These are phyloP conservation scores for Hirundichthys speculiger DNA, from an alignment of 2,113 vertebrate genomes.

Conservation along the genomic window DNA sequence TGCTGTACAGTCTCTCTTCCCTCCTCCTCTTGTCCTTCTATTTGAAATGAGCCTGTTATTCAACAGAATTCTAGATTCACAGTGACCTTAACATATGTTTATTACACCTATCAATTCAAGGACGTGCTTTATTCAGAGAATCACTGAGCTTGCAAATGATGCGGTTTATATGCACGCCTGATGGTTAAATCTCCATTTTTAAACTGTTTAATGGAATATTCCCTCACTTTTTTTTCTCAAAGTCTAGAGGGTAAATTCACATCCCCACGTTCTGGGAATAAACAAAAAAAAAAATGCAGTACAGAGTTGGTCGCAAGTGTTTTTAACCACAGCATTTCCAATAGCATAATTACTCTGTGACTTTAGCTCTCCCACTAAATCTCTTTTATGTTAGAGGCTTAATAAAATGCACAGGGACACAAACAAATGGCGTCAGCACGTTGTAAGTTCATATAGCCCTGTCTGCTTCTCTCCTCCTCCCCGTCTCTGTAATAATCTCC, in stretches of 20 bases:
- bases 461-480: conserved; percentile 18
- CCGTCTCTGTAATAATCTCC: conserved; percentile 58
- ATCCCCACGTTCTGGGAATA: conserved; percentile 51
- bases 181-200: conserved; percentile 64
- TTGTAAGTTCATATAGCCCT: conserved; percentile 38
- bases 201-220: conserved; percentile 56
- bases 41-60: conserved; percentile 27
- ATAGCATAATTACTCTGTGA: conserved; percentile 69
- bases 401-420: conserved; percentile 70
- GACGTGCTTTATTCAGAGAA: conserved; percentile 52
- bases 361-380: conserved; percentile 69
- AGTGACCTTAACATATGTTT: conserved; percentile 54
- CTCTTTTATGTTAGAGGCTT: conserved; percentile 70
- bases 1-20: conserved; percentile 6
- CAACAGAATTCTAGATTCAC: conserved; percentile 24
- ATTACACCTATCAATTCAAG: conserved; percentile 62
- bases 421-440: conserved; percentile 73
- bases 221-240: conserved; percentile 9
- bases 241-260: conserved; percentile 53
- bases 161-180: conserved; percentile 63
- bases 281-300: conserved; percentile 41
- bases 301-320: conserved; percentile 47
- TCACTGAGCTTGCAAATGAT: conserved; percentile 64
- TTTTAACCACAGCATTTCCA: conserved; percentile 68
- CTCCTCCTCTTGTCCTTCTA: conserved; percentile 12